Conservation (phyloP, 1,140 invertebrate genomes). For the Temnothorax nylanderi region DNA sequence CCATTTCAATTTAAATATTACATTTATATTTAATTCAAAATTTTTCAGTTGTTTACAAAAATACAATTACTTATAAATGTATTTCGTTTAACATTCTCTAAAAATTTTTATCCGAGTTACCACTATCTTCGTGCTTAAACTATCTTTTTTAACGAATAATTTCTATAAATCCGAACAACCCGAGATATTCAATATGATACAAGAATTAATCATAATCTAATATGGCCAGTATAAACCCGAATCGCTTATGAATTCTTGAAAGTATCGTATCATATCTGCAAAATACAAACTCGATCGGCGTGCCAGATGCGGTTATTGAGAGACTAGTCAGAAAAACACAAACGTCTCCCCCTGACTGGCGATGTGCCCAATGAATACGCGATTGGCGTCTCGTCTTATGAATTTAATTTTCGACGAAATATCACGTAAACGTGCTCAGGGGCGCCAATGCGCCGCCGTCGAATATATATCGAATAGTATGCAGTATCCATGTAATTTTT, state of each 20-base stretch:
- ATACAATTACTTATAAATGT: neutral
- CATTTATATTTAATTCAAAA: neutral
- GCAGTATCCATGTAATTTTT: constrained; percentile 38
- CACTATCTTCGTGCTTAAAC: no score
- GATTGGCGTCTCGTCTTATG: constrained; percentile 77
- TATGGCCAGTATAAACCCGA: neutral
- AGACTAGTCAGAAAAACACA: constrained; percentile 17
- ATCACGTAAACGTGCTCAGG: constrained; percentile 77
- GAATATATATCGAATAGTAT: neutral
- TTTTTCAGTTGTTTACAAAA: neutral
- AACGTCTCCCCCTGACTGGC: constrained; percentile 56
- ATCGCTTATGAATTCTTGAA: constrained; percentile 23
- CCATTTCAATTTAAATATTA: neutral
- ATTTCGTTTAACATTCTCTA: neutral
- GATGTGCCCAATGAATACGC: constrained; percentile 79
- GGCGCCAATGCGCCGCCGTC: constrained; percentile 69
- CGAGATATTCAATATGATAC: neutral
- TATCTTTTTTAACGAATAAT: neutral
- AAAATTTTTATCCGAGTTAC: no score
- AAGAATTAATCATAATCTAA: constrained; percentile 26
- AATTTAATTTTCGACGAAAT: constrained; percentile 83
- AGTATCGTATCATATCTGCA: neutral
- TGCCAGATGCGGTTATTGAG: constrained; percentile 6
- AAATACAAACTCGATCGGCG: constrained; percentile 18
- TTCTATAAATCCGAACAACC: neutral